phyloP scores from a whole-genome alignment of 1,140 invertebrate species.

The Drosophila simulans region DNA sequence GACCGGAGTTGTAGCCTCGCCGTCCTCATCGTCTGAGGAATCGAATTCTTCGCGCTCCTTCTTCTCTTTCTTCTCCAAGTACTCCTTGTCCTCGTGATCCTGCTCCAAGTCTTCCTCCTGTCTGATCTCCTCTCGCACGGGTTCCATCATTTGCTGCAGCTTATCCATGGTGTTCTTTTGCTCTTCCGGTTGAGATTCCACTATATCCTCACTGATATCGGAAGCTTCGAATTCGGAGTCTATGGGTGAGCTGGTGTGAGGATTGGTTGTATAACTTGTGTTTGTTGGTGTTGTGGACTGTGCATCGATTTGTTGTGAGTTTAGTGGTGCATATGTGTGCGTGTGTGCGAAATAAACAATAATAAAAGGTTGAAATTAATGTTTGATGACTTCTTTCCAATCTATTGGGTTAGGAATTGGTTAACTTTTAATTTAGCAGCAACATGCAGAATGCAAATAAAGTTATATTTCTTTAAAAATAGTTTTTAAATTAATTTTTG shows the following conservation, averaged over 20 bases:
- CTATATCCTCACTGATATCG: constrained; percentile 41
- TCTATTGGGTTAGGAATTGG: constrained; percentile 11
- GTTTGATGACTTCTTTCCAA: constrained; percentile 32
- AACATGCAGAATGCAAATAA: constrained; percentile 29
- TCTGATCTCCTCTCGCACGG: constrained; percentile 41
- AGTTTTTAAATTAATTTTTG: background rate
- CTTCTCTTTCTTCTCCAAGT: constrained; percentile 6
- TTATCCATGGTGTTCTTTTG: constrained; percentile 29
- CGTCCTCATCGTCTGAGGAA: constrained; percentile 71
- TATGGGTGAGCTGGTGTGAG: constrained; percentile 42
- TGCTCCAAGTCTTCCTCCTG: constrained; percentile 23
- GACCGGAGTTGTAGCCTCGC: constrained; percentile 15
- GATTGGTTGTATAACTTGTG: constrained; percentile 34
- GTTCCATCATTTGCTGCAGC: constrained; percentile 36
- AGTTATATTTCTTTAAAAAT: no score
- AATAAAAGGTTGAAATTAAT: constrained; percentile 67
- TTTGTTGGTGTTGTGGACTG: constrained; percentile 50
- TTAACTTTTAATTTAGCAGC: constrained; percentile 10
- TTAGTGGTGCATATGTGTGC: constrained; percentile 33
- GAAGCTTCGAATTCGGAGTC: constrained; percentile 46
- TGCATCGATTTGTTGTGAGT: constrained; percentile 28
- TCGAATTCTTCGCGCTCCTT: constrained; percentile 65
- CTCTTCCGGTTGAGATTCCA: background rate
- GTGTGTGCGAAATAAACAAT: constrained; percentile 61
- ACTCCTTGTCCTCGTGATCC: constrained; percentile 16